Evolutionary conservation across 2,888 invertebrate genomes (phyloP).

Genomic region (Cetonia aurata): DNA sequence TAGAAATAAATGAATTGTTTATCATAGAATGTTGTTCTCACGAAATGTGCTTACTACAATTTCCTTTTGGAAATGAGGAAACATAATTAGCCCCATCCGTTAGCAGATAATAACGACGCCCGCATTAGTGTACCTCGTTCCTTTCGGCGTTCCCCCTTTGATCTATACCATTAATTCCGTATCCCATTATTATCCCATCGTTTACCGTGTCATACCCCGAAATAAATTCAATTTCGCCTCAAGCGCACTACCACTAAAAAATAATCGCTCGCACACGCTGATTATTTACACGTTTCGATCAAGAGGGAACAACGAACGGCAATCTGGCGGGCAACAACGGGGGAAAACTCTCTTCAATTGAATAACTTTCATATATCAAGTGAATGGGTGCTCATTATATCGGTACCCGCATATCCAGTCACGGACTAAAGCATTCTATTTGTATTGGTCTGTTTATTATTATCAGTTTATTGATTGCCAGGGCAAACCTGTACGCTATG

Average conservation of each 20-base stretch:
- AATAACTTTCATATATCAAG: constrained; percentile 38
- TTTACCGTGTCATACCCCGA: constrained; percentile 10
- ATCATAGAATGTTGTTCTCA: too few species aligned
- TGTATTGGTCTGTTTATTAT: constrained; percentile 37
- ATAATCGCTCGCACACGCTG: constrained; percentile 14
- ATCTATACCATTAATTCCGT: too few species aligned
- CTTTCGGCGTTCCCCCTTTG: too few species aligned
- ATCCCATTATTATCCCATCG: constrained; percentile 7
- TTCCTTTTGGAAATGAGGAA: too few species aligned
- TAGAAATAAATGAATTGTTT: too few species aligned
- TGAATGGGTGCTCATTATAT: constrained; percentile 37
- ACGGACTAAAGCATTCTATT: constrained; percentile 18
- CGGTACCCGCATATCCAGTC: constrained; percentile 19
- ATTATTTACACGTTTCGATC: constrained; percentile 38
- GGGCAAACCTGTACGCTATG: background rate
- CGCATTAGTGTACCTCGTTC: too few species aligned
- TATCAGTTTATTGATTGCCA: constrained; percentile 31
- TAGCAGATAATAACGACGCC: too few species aligned
- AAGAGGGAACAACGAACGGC: constrained; percentile 30
- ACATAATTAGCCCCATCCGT: too few species aligned
- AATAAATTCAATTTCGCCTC: constrained; percentile 27
- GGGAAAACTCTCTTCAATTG: constrained; percentile 17
- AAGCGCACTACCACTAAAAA: constrained; percentile 1
- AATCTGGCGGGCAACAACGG: constrained; percentile 16
- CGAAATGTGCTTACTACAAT: too few species aligned